These are phyloP conservation scores for Archips xylosteana DNA, from an alignment of 2,888 invertebrate genomes.

Conservation along the genomic window DNA sequence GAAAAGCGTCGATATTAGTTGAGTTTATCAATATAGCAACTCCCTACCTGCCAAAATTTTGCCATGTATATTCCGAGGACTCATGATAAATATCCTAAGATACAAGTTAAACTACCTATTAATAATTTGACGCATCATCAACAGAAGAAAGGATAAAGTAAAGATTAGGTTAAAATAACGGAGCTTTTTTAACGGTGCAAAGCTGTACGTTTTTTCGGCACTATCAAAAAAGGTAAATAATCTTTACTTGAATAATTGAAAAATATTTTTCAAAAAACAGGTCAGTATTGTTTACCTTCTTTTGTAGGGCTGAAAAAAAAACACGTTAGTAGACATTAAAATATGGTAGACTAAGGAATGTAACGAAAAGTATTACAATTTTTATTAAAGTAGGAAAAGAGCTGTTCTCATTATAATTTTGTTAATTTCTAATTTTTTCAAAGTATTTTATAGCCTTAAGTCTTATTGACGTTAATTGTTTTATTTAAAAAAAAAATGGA, in stretches of 20 bases:
- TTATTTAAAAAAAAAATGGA: neutral
- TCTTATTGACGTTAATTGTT: neutral
- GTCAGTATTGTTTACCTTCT: no score
- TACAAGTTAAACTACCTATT: no score
- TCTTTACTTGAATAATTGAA: no score
- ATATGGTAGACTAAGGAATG: conserved; percentile 27
- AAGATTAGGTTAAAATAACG: neutral
- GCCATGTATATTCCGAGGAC: no score
- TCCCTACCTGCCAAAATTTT: neutral
- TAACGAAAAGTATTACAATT: conserved; percentile 41
- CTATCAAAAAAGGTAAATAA: no score
- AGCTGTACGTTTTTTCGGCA: neutral
- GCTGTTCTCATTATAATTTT: conserved; percentile 23
- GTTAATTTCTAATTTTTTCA: neutral
- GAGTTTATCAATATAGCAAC: no score
- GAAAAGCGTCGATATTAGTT: no score
- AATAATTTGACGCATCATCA: no score
- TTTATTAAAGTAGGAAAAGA: conserved; percentile 31
- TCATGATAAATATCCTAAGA: no score
- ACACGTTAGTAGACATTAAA: neutral
- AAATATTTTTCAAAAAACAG: no score
- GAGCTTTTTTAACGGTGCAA: conserved; percentile 14
- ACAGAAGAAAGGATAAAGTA: neutral
- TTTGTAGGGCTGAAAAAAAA: no score
- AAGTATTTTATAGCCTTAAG: neutral